Percentiles rank a stretch among this genome's conserved stretches.
phyloP scores from a whole-genome alignment of 2,888 invertebrate genomes.

The Pegoplata infirma region DNA sequence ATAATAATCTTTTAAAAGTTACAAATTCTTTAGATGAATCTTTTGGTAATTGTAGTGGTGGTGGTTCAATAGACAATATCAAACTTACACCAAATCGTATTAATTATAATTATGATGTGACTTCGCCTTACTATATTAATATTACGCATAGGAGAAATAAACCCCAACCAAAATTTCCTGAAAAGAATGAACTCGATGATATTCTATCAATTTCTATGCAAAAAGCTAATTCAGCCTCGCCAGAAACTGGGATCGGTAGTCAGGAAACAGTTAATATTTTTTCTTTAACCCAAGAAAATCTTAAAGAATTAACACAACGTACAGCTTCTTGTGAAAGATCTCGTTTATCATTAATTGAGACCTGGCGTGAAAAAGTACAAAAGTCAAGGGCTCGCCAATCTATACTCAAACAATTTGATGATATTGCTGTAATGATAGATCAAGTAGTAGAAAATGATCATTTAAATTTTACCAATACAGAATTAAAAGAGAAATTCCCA shows the following conservation, averaged over 20 bases:
- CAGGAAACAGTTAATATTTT: slow-evolving; percentile 70
- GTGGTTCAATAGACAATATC: slow-evolving; percentile 38
- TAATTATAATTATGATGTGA: slow-evolving; percentile 76
- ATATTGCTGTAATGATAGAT: slow-evolving; percentile 71
- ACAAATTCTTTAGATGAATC: slow-evolving; percentile 29
- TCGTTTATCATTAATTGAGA: slow-evolving; percentile 72
- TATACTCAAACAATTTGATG: slow-evolving; percentile 70
- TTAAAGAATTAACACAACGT: slow-evolving; percentile 69
- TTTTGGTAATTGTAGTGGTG: not conserved
- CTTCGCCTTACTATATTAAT: slow-evolving; percentile 77
- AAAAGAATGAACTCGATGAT: slow-evolving; percentile 14
- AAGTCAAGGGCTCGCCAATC: slow-evolving; percentile 71
- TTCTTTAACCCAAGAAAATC: slow-evolving; percentile 72
- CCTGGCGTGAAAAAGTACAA: slow-evolving; percentile 76
- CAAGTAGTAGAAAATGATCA: slow-evolving; percentile 69
- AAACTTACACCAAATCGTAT: slow-evolving; percentile 71
- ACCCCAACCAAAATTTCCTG: slow-evolving; percentile 69
- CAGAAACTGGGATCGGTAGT: not conserved
- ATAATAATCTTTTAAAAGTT: slow-evolving; percentile 56
- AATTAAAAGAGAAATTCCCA: slow-evolving; percentile 52
- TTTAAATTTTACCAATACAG: slow-evolving; percentile 71
- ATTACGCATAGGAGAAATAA: slow-evolving; percentile 76
- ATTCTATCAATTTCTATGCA: slow-evolving; percentile 35
- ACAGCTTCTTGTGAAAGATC: slow-evolving; percentile 64
- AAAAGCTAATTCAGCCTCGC: slow-evolving; percentile 9